Evolutionary conservation across 2,113 vertebrate species (phyloP).

Genomic region (Brachirus orientalis): DNA sequence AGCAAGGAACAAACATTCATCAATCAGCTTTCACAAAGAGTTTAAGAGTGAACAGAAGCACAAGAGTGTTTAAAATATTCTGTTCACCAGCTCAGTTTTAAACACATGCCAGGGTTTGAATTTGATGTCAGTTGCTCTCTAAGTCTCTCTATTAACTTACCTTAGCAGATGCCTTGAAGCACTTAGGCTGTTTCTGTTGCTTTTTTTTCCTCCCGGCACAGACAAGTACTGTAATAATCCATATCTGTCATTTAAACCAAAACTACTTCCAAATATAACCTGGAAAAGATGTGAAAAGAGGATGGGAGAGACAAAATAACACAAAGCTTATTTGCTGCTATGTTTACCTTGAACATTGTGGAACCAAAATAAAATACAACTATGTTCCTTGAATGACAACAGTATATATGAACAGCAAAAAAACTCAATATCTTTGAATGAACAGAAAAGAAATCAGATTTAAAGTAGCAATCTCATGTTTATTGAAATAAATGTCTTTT

Average conservation of each 20-base stretch:
- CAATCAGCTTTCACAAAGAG: conserved; percentile 6
- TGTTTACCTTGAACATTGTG: conserved; percentile 37
- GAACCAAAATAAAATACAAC: not conserved
- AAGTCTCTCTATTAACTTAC: conserved; percentile 42
- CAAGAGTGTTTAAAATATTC: conserved; percentile 7
- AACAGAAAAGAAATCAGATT: not conserved
- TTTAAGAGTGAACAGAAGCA: not conserved
- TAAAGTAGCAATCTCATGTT: not conserved
- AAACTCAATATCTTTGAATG: too few relatives aligned
- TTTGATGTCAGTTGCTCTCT: conserved; percentile 32
- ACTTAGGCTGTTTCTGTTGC: conserved; percentile 19
- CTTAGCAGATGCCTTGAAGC: conserved; percentile 36
- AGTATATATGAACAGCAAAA: not conserved
- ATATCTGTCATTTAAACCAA: conserved; percentile 50
- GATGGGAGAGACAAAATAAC: conserved; percentile 33
- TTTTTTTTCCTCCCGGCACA: not conserved
- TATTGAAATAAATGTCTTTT: too few relatives aligned
- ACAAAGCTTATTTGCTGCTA: conserved; percentile 24
- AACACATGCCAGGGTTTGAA: conserved; percentile 28
- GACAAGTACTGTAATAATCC: conserved; percentile 40
- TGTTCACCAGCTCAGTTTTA: conserved; percentile 26
- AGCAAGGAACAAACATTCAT: conserved; percentile 19
- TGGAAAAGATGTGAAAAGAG: conserved; percentile 27
- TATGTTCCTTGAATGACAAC: too few relatives aligned
- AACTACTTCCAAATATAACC: conserved; percentile 55